Evolutionary conservation across 2,797 vertebrate genomes (phyloP), one percentile per base, ranked within the genome.

Genomic region (Poliocrania exsul): DNA sequence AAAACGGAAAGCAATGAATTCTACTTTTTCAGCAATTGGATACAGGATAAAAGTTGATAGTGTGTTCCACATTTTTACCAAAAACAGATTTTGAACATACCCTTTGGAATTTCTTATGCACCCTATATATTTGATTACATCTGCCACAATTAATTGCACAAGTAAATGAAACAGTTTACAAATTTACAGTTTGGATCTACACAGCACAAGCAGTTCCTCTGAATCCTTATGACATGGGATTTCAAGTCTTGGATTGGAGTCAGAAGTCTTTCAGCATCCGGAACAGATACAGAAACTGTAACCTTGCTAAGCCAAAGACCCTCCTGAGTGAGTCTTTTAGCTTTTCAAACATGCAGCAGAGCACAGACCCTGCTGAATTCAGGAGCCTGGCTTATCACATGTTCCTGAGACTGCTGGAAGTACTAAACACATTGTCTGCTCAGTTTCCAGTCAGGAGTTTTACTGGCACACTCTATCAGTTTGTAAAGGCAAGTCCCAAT

Each of bases 321-420:
- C 35, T 6, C 3, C 0, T 0, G 9, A 61, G 8, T 19, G 24
- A 74, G 10, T 40, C 31, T 21, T n/a, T 16, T 2, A 54, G 53
- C 28, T 81, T 38, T 61, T 26, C 54, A 65, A 18, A 5, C 16
- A 51, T 20, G 35, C 49, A 57, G 37, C 51, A 65, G 38, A 75
- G 54, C 19, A 17, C 4, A 75, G 17, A 31, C 10, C 8, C 13
- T 42, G 50, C 29, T 65, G 46, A 57, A 70, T 46, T 61, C 38
- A 47, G 51, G 3, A 72, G 4, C 17, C 24, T 69, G 20, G 13
- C 10, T 82, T 84, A 33, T 42, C 44, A 38, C 40, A 7, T 26
- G 8, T 20, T 62, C 56, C 56, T 42, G 4, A 79, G 46, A 53
- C 16, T 49, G 23, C 33, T 75, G 72, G 25, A 75, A 84, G 28